A percentile compares a stretch with the other conserved stretches of the same genome.
Conservation (phyloP, 2,113 vertebrate genomes). For the Myrmecophaga tridactyla region DNA sequence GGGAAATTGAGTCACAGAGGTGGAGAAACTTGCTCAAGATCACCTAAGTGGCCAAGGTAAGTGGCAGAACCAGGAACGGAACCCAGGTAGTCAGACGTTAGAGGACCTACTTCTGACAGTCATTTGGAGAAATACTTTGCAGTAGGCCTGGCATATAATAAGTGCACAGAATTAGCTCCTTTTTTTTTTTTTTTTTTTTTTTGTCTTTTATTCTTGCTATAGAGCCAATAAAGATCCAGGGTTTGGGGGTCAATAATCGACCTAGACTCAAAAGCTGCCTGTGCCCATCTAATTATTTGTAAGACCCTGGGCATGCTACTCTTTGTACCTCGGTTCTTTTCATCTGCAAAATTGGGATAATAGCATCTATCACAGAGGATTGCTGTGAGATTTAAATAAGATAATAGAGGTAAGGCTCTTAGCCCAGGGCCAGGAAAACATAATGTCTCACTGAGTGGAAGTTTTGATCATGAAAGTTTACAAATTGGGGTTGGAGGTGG, state of each 20-base stretch:
- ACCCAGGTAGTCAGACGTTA: background rate
- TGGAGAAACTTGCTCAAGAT: background rate
- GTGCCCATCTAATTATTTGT: background rate
- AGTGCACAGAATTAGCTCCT: background rate
- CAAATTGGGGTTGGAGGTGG: background rate
- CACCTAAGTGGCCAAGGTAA: background rate
- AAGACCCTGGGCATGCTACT: background rate
- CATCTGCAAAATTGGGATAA: background rate
- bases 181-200: background rate
- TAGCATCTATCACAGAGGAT: background rate
- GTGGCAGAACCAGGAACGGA: background rate
- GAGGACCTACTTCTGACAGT: background rate
- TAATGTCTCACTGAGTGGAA: background rate
- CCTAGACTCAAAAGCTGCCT: background rate
- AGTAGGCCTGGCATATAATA: background rate
- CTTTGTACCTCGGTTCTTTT: background rate
- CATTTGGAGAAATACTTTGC: background rate
- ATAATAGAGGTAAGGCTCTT: background rate
- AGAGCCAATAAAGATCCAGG: background rate
- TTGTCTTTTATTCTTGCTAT: background rate
- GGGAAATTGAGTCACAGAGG: constrained; percentile 12
- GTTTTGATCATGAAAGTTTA: background rate
- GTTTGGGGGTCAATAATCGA: background rate
- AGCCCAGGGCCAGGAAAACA: background rate
- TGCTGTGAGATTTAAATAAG: background rate